Evolutionary conservation across 2,888 invertebrate genomes (phyloP).

Genomic region (Agrochola circellaris): DNA sequence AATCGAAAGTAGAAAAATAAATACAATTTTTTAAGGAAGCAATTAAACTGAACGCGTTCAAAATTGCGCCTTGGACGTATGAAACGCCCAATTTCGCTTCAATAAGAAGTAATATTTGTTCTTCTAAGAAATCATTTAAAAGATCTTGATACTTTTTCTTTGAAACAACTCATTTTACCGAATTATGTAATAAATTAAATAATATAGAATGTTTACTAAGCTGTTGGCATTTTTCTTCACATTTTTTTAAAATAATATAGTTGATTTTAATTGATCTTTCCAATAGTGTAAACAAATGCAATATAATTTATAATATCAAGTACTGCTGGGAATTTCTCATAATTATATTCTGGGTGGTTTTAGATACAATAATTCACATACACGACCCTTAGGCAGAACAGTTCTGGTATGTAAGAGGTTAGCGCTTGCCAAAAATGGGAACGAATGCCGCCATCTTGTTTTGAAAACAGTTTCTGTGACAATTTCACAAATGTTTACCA

Average conservation of each 20-base stretch:
- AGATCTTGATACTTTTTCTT: slow-evolving; percentile 45
- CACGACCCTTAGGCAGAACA: not conserved
- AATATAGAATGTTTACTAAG: slow-evolving; percentile 50
- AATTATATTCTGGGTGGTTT: no score
- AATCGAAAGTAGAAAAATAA: no score
- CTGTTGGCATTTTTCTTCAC: slow-evolving; percentile 55
- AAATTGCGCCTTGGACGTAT: not conserved
- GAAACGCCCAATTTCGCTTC: not conserved
- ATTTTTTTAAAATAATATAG: slow-evolving; percentile 1
- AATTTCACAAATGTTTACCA: not conserved
- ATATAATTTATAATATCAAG: not conserved
- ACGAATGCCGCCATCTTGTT: not conserved
- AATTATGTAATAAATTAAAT: slow-evolving; percentile 53
- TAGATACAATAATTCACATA: not conserved
- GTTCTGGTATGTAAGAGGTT: not conserved
- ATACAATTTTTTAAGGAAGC: no score
- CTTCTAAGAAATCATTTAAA: not conserved
- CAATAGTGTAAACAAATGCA: not conserved
- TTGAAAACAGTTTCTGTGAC: not conserved
- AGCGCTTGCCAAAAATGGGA: not conserved
- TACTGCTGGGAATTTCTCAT: not conserved
- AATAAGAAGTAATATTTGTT: not conserved
- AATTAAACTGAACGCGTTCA: no score
- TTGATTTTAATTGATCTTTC: slow-evolving; percentile 22
- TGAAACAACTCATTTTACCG: slow-evolving; percentile 25